Base-by-base conservation (phyloP, 2,888 invertebrate species). In the Tinea pellionella region DNA sequence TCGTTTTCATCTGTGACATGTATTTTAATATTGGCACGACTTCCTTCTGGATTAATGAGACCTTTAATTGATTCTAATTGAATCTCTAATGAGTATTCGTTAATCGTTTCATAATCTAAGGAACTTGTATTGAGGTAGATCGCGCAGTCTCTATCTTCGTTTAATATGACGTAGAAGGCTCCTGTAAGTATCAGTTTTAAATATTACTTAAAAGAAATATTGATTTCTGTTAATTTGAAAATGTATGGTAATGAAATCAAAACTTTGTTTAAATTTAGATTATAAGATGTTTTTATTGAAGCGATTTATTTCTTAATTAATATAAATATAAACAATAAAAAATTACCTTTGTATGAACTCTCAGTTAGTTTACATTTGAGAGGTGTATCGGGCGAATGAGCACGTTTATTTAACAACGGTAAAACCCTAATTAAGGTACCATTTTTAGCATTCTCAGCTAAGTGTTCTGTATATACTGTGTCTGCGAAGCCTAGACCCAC, bases 1-100 rank as follows among this genome's bases (percentile, higher is more conserved):
- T 98, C 97, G 73, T 98, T 98, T 0, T 95, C 92, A 74, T 98
- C 97, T 0, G 90, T 86, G 0, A 98, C 93, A 64, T 94, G 93
- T 0, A 98, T 91, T 64, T 93, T 93, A 0, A 97, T 90, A 67
- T 90, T 90, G 0, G 95, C 92, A 18, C 90, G 89, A 67, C 92
- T 93, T 64, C 90, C 91, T 43, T 92, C 92, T 0, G 93, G 93
- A 76, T 95, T 95, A 24, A 96, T 91, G 4, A 94, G 89, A 1
- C 95, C 96, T 63, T 94, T 92, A 29, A 94, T 89, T 0, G 96
- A 95, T 65, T 93, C 92, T 0, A 97, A 84, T 66, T 92, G 91
- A 11, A 97, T 89, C 73, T 93, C 92, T 51, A 96, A 78, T 1
- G 90, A 89, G 70, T 95, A 96, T 63, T 91, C 90, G 9, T 91